Evolutionary conservation across 2,113 vertebrate genomes (phyloP), one percentile per base, ranked within the genome.

Genomic region (Austrofundulus limnaeus): DNA sequence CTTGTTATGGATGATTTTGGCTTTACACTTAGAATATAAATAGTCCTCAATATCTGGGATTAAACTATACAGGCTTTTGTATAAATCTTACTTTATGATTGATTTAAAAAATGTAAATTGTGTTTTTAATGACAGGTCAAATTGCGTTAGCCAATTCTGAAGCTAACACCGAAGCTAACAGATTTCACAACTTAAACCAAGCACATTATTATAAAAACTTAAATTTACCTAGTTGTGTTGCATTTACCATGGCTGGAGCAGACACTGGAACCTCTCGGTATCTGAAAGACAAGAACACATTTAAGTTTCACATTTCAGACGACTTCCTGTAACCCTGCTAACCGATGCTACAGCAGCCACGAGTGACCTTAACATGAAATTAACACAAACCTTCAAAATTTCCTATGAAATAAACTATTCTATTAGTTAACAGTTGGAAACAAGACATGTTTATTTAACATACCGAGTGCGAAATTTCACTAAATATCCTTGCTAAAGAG

Each of bases 401-500:
- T 46, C 6, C 4, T n/a, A 34, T 2, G 0, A 11, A 19, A 52
- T 7, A 23, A 52, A 1, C 8, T 10, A 34, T 19, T 2, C 0
- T 17, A 15, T 28, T 51, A 10, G 15, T 51, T 52, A 19, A 4
- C 12, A 11, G 10, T 25, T 15, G 6, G 54, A 48, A 49, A 52
- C 1, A 0, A 39, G 45, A 23, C 43, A 31, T 1, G 4, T 5
- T 2, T 39, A 8, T 8, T 24, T 51, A 49, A 3, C 38, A 4
- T 90, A 92, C 91, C 90, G 71, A 53, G 39, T 61, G 24, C 11
- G 85, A 63, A 39, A 70, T 20, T 43, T 64, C 52, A 2, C 43
- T 54, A 1, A 81, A 37, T 62, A 87, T 80, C 72, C 87, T 88
- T 68, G 76, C 59, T 41, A 89, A 28, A n/a, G 84, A 72, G 28